Conservation (phyloP, 1,140 invertebrate species). For the Papilio glaucus region DNA sequence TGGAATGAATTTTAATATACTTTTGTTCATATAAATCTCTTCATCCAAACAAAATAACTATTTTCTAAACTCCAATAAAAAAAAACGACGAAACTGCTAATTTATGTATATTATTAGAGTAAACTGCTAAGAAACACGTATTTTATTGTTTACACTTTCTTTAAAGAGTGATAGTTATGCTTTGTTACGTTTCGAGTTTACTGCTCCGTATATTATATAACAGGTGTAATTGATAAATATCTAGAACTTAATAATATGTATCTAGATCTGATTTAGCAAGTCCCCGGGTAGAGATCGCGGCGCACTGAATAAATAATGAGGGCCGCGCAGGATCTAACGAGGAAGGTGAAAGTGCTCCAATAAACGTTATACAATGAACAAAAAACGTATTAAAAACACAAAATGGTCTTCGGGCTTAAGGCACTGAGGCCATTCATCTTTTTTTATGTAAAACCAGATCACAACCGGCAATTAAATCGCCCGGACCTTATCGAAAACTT, state of each 20-base stretch:
- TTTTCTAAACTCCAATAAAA: conserved; percentile 2
- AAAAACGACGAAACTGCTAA: no score
- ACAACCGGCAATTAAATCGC: conserved; percentile 83
- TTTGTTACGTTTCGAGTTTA: conserved; percentile 45
- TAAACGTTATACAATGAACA: conserved; percentile 53
- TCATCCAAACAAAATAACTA: no score
- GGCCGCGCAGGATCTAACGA: conserved; percentile 56
- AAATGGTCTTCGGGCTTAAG: conserved; percentile 74
- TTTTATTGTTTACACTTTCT: conserved; percentile 7
- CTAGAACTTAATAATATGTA: conserved; percentile 67
- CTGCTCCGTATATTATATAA: conserved; percentile 54
- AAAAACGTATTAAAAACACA: conserved; percentile 72
- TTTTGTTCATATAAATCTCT: no score
- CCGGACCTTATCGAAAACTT: conserved; percentile 82
- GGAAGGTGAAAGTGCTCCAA: conserved; percentile 78
- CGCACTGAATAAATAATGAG: conserved; percentile 72
- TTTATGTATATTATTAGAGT: no score
- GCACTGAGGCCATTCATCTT: conserved; percentile 77
- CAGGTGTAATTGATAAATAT: conserved; percentile 57
- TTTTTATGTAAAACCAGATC: conserved; percentile 82
- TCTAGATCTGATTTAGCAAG: conserved; percentile 71
- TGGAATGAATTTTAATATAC: neutral
- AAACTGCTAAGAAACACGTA: no score
- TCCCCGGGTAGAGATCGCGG: conserved; percentile 56
- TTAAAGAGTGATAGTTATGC: conserved; percentile 2